Base-by-base conservation (phyloP, 2,888 invertebrate species). In the Epistrophe grossulariae region DNA sequence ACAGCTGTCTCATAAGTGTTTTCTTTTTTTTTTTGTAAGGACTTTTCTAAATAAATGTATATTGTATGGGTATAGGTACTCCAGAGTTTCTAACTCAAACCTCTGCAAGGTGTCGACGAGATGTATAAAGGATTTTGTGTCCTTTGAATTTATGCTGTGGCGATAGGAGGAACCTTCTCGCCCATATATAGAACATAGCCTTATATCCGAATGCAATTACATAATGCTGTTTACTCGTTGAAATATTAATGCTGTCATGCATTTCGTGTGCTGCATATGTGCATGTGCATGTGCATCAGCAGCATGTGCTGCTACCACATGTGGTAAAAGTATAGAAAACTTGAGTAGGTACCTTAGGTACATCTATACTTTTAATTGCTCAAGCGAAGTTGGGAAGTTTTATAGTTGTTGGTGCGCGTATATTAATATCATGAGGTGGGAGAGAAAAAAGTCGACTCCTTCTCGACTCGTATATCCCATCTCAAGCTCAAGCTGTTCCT, bases 351-450 rank as follows among this genome's bases (percentile, higher is more conserved):
- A 31, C 31, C 31, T 31, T 31, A 31, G 6, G 6, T 35, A n/a
- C n/a, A n/a, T n/a, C n/a, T n/a, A n/a, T n/a, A 70, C 78, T 85
- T 85, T 82, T 85, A 85, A 85, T 85, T 85, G 82, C 85, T 78
- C 68, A 13, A 62, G 76, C 59, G 60, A 64, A 77, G 80, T 66
- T 70, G 38, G 17, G 24, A 31, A 71, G 74, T 64, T 74, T 66
- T 31, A 24, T 24, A 45, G 70, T 55, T 59, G 70, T 55, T 59
- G 35, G 35, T 66, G 50, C 50, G 52, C 35, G 59, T 60, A 62
- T 66, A 62, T 66, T 52, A 59, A 38, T 28, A 57, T 48, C 24
- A 31, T 35, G 38, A 55, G 38, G 19, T 11, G 48, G 52, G 17
- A 74, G 55, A 52, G 55, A 28, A 40, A 55, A 24, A 52, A n/a